Evolutionary conservation across 2,888 invertebrate genomes (phyloP).

Genomic region (Eristalis tenax): DNA sequence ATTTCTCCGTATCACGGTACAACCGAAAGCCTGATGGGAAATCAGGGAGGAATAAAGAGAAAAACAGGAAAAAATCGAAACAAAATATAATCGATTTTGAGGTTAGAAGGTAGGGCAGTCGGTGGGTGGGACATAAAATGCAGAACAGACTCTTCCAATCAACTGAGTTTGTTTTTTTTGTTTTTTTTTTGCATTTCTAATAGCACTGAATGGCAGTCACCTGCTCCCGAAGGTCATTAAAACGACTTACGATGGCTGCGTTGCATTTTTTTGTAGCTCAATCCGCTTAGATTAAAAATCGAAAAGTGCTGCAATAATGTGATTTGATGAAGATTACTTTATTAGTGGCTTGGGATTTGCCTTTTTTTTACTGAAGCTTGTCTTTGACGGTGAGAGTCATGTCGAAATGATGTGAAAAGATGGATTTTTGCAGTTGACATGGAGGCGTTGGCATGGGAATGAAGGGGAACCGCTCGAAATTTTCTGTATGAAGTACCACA

Average conservation of each 20-base stretch:
- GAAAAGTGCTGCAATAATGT: not conserved
- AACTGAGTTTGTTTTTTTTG: not conserved
- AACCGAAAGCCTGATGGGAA: not conserved
- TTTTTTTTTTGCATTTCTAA: not conserved
- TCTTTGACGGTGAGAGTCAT: not conserved
- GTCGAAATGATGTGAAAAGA: not conserved
- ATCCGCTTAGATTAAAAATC: conserved; percentile 2
- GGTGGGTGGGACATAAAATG: not conserved
- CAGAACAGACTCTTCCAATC: not conserved
- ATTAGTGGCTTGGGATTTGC: not conserved
- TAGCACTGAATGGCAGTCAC: not conserved
- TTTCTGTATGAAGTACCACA: too few species aligned
- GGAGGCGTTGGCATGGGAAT: too few species aligned
- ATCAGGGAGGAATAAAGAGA: not conserved
- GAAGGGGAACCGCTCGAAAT: too few species aligned
- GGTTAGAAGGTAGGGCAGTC: not conserved
- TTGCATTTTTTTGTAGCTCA: not conserved
- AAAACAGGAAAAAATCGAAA: not conserved
- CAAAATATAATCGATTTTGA: conserved; percentile 4
- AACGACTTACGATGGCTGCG: not conserved
- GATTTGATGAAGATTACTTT: not conserved
- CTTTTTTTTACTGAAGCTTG: not conserved
- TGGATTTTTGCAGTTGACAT: too few species aligned
- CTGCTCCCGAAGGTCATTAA: conserved; percentile 7
- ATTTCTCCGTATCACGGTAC: not conserved